These are phyloP conservation scores for Australoheros facetus DNA, from an alignment of 2,797 vertebrate species.

Conservation along the genomic window DNA sequence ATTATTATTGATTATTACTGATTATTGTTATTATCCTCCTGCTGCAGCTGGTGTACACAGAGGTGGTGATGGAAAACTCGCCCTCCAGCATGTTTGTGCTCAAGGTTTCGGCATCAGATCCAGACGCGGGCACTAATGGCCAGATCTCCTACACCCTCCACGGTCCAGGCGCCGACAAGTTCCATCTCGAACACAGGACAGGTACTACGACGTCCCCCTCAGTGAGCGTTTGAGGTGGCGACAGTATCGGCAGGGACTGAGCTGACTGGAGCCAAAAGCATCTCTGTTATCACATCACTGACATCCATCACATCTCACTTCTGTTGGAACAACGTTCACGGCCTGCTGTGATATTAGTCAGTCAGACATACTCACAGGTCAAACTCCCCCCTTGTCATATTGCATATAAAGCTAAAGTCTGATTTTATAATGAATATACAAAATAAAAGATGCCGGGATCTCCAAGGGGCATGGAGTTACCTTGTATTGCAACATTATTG, in stretches of 20 bases:
- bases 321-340: conserved; percentile 19
- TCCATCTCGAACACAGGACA: conserved; percentile 89
- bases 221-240: conserved; percentile 16
- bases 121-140: conserved; percentile 89
- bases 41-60: conserved; percentile 87
- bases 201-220: conserved; percentile 76
- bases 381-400: not conserved
- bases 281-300: not conserved
- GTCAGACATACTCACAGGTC: not conserved
- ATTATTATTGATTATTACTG: not conserved
- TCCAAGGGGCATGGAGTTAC: not conserved
- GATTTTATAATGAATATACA: not conserved
- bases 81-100: conserved; percentile 84
- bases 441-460: not conserved
- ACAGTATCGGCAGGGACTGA: conserved; percentile 14
- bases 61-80: conserved; percentile 89
- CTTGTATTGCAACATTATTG: not conserved
- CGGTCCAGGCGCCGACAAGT: conserved; percentile 88
- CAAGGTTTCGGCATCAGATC: conserved; percentile 89
- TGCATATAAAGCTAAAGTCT: not conserved
- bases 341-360: not conserved
- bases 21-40: conserved; percentile 27
- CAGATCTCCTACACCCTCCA: conserved; percentile 92
- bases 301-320: conserved; percentile 35
- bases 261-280: not conserved